Base-by-base conservation (phyloP, 1,140 invertebrate species). In the Drosophila novamexicana region DNA sequence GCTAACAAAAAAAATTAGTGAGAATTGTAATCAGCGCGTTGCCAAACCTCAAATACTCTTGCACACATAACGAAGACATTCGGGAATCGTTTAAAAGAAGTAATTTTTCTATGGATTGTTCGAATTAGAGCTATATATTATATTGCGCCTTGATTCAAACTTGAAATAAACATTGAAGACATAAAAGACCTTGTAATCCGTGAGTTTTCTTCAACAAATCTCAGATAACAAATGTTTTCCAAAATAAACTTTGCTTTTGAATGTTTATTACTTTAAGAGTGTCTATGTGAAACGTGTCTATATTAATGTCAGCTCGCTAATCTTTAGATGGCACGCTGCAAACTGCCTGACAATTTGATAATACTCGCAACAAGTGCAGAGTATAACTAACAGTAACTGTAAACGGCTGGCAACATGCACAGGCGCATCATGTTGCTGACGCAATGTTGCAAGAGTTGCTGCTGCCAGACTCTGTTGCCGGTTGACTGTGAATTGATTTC, bases 401-500 rank as follows among this genome's bases (percentile, higher is more conserved):
- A 74, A 62, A 52, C 16, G 22, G 14, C 65, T 34, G 44, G 56
- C 64, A 47, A 29, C 42, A 58, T 45, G 44, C 68, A 71, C 16
- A 8, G 10, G 7, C 5, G 59, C 59, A 49, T 50, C 61, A 59
- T 59, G 70, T 52, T 77, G 57, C 39, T 50, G 18, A 66, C 53
- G 37, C 47, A 75, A 69, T 79, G 70, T 73, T 79, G 77, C 56
- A 49, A 47, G 50, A 34, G 45, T 32, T 39, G 7, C 42, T 39
- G 7, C 42, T 59, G 12, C 14, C 52, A 63, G 67, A 56, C 52
- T 47, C 12, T 45, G 68, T 34, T 42, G n/a, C 62, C 65, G 12
- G 29, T 29, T 29, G 22, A 29, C 32, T 29, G 29, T 6, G 29
- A 64, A 64, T 74, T 64, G 18, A 75, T 75, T 59, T 59, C 57